Conservation (phyloP, 2,888 invertebrate genomes). For the Bellardia bayeri region DNA sequence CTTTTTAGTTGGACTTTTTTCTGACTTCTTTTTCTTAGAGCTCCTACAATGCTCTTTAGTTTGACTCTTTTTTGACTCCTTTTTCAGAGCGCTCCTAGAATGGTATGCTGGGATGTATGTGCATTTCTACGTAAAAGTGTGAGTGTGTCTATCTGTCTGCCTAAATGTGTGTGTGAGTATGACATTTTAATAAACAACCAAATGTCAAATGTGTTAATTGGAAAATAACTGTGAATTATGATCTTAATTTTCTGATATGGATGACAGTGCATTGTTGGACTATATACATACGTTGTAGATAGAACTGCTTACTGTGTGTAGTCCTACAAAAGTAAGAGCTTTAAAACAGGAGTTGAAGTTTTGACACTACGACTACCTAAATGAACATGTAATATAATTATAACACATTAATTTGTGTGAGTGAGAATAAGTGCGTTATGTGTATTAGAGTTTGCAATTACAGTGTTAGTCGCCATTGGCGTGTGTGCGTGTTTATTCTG, state of each 20-base stretch:
- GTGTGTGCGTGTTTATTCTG: background rate
- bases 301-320: background rate
- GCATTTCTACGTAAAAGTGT: background rate
- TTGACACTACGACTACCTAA: slow-evolving; percentile 24
- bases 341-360: slow-evolving; percentile 18
- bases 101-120: too few species aligned
- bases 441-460: background rate
- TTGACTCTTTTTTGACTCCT: too few species aligned
- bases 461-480: slow-evolving; percentile 1
- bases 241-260: slow-evolving; percentile 71
- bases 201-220: slow-evolving; percentile 74
- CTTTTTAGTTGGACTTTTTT: too few species aligned
- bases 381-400: slow-evolving; percentile 44
- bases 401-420: background rate
- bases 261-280: background rate
- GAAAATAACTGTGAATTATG: slow-evolving; percentile 74
- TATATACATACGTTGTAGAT: background rate
- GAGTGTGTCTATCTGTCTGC: background rate
- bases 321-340: background rate
- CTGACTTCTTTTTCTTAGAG: too few species aligned
- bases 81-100: too few species aligned
- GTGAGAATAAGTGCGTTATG: background rate
- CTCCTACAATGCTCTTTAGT: too few species aligned
- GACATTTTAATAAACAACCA: slow-evolving; percentile 72
- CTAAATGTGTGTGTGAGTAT: slow-evolving; percentile 28